These are phyloP conservation scores for Diaphora mendica DNA, from an alignment of 2,888 invertebrate species.

Conservation along the genomic window DNA sequence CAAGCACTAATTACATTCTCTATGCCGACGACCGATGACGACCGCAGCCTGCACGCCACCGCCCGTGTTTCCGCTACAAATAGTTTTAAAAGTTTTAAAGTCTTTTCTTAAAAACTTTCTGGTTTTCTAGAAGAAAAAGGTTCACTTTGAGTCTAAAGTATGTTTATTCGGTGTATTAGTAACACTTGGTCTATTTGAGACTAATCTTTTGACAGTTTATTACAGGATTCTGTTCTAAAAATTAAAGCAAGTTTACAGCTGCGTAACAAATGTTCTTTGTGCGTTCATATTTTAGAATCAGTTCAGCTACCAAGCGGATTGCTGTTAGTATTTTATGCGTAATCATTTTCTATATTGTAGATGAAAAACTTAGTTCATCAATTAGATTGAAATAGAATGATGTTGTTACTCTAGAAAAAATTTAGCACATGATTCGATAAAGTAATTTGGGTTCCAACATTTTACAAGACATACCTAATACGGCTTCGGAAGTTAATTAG, in stretches of 20 bases:
- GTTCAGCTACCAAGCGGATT: background rate
- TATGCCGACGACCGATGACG: conserved; percentile 44
- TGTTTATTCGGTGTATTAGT: conserved; percentile 4
- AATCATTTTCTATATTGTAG: background rate
- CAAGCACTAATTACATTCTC: conserved; percentile 69
- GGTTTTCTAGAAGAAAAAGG: conserved; percentile 4
- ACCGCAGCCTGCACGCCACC: conserved; percentile 19
- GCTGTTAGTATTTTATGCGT: background rate
- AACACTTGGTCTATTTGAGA: background rate
- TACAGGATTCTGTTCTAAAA: conserved; percentile 1
- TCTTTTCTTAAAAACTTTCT: background rate
- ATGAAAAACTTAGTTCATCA: background rate
- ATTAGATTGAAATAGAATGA: background rate
- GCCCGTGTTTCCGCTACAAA: conserved; percentile 23
- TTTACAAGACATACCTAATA: background rate
- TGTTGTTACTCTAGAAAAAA: no score
- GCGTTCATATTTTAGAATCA: background rate
- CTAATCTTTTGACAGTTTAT: background rate
- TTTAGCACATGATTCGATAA: background rate
- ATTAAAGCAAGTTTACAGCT: background rate
- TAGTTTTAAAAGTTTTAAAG: conserved; percentile 7
- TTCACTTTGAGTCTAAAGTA: background rate
- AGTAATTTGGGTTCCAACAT: background rate
- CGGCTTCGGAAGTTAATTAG: background rate
- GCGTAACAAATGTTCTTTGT: background rate